Conservation (phyloP, 64 coral and sea anemone genomes). For the Montipora efflorescens region DNA sequence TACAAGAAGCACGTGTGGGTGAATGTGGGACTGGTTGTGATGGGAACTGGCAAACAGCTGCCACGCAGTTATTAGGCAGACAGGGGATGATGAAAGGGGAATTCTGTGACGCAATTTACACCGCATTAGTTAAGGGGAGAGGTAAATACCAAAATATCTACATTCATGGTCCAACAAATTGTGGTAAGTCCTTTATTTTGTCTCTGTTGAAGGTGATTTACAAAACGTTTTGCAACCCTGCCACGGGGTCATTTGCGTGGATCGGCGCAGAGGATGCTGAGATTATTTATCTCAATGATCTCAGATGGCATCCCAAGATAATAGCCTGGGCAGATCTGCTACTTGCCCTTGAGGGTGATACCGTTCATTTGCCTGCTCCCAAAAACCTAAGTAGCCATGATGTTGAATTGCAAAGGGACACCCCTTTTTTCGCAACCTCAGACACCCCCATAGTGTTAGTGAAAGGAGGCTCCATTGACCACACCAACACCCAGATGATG, state of each 20-base stretch:
- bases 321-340: conserved; percentile 71
- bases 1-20: neutral
- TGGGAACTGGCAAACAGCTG: conserved; percentile 8
- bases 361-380: conserved; percentile 47
- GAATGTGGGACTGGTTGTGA: conserved; percentile 43
- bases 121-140: conserved; percentile 11
- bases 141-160: conserved; percentile 67
- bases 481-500: neutral
- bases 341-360: conserved; percentile 62
- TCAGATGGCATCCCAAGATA: conserved; percentile 53
- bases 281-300: conserved; percentile 64
- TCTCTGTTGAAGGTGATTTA: conserved; percentile 50
- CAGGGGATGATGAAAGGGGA: neutral
- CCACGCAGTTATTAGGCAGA: neutral
- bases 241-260: conserved; percentile 65
- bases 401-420: neutral
- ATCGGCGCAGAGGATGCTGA: conserved; percentile 57
- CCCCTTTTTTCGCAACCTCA: conserved; percentile 31
- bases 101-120: conserved; percentile 53
- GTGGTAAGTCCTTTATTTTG: conserved; percentile 66
- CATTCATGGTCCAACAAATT: conserved; percentile 58
- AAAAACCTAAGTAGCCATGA: conserved; percentile 33
- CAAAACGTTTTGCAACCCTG: conserved; percentile 64
- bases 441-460: conserved; percentile 22
- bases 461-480: neutral